Evolutionary conservation across 1,140 invertebrate species (phyloP), one percentile per base, ranked within the genome.

Genomic region (Dendroctonus ponderosae): DNA sequence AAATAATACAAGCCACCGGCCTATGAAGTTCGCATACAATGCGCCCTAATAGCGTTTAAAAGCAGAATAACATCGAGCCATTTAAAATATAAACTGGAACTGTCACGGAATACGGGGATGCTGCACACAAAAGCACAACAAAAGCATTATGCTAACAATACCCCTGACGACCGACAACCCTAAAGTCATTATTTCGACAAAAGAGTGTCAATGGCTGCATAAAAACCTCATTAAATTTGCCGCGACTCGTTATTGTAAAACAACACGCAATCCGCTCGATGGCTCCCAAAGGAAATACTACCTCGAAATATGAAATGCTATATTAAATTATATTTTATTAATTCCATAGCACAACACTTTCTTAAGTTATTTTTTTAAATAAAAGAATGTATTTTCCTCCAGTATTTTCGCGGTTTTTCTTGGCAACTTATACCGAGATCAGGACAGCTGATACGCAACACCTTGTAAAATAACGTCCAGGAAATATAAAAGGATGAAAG

Each of bases 151-250:
- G 50, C 37, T 56, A 58, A 70, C 69, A 70, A 70, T 70, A 65
- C 75, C 74, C 75, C 42, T 44, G 74, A 73, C 74, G 68, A 74
- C 74, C 73, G 72, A 71, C 74, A 72, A 74, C 76, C 73, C 74
- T 77, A 78, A 78, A 78, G 74, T 78, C 76, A 78, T 78, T 78
- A 78, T 71, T 76, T 66, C 71, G 76, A 78, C 76, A 78, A 78
- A 78, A 78, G 76, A 77, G 71, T 76, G 75, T 77, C 75, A 77
- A 76, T 77, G 74, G 70, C 75, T 77, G 76, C 74, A 78, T 78
- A 78, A 78, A 78, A 78, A 78, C 72, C 71, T 77, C 75, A 78
- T 78, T 78, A 78, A 76, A 77, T 74, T 71, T 64, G 69, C 63
- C 64, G 60, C 63, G 68, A 65, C 61, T 69, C 74, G 74, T 74